Percentiles rank a stretch among this genome's conserved stretches.
Conservation (phyloP, 2,113 vertebrate genomes). For the Bothrops jararaca region DNA sequence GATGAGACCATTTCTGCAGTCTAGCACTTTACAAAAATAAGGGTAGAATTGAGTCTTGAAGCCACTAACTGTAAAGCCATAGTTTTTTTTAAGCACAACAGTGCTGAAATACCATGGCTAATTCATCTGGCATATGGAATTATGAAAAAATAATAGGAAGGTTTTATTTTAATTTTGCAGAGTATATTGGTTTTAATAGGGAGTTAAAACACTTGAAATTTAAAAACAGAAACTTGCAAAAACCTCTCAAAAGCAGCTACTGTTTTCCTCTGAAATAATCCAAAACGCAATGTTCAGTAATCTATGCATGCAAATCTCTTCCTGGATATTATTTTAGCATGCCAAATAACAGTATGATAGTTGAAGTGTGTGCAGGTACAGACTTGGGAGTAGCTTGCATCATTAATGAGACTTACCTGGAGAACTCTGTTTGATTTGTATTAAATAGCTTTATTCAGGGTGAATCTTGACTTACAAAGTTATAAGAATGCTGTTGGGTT, state of each 20-base stretch:
- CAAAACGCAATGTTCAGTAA: neutral
- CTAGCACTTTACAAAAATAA: neutral
- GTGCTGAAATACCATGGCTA: neutral
- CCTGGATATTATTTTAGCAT: neutral
- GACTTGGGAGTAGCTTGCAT: neutral
- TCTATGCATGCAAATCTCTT: neutral
- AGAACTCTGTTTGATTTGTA: neutral
- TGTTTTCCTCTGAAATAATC: neutral
- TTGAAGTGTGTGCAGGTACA: neutral
- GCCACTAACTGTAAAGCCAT: neutral
- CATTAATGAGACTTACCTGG: neutral
- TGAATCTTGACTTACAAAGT: neutral
- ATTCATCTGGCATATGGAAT: neutral
- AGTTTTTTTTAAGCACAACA: neutral
- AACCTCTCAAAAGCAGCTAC: neutral
- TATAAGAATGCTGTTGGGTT: neutral
- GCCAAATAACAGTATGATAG: neutral
- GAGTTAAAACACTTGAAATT: neutral
- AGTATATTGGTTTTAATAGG: neutral
- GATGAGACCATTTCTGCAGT: neutral
- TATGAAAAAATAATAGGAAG: neutral
- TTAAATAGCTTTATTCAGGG: neutral
- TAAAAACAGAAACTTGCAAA: neutral
- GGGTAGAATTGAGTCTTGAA: neutral
- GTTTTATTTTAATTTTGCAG: neutral